Evolutionary conservation across 2,113 vertebrate genomes (phyloP).

Genomic region (Cololabis saira): DNA sequence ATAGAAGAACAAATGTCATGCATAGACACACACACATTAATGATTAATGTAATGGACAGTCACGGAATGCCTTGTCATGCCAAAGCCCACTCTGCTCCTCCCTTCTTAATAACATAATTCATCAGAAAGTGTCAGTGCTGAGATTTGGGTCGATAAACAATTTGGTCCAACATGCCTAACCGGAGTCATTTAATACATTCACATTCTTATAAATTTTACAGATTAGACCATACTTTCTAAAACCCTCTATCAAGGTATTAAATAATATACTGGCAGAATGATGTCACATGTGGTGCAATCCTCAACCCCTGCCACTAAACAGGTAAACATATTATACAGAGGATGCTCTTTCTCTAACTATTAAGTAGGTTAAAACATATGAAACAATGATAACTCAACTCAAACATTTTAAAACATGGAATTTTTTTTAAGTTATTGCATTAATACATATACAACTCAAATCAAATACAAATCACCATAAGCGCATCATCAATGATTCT

Average conservation of each 20-base stretch:
- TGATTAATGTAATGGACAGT: conserved; percentile 56
- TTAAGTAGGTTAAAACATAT: too few species aligned
- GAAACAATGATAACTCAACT: too few species aligned
- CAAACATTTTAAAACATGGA: background rate
- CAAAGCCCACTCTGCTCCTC: conserved; percentile 52
- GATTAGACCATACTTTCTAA: conserved; percentile 39
- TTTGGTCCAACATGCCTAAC: conserved; percentile 76
- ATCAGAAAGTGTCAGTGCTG: conserved; percentile 69
- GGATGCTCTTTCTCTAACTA: too few species aligned
- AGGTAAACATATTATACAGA: too few species aligned
- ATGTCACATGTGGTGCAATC: too few species aligned
- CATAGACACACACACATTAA: conserved; percentile 23
- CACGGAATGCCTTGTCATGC: conserved; percentile 61
- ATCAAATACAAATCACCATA: too few species aligned
- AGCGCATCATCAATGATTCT: too few species aligned
- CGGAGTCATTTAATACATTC: conserved; percentile 75
- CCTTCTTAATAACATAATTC: conserved; percentile 76
- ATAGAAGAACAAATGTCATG: conserved; percentile 21
- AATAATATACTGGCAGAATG: conserved; percentile 18
- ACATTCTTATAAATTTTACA: conserved; percentile 70
- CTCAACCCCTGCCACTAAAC: too few species aligned
- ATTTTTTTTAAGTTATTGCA: background rate
- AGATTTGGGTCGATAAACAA: conserved; percentile 81
- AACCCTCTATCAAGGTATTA: conserved; percentile 22
- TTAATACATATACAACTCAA: too few species aligned